Base-by-base conservation (phyloP, 2,797 vertebrate genomes). In the Lithobates sylvaticus region DNA sequence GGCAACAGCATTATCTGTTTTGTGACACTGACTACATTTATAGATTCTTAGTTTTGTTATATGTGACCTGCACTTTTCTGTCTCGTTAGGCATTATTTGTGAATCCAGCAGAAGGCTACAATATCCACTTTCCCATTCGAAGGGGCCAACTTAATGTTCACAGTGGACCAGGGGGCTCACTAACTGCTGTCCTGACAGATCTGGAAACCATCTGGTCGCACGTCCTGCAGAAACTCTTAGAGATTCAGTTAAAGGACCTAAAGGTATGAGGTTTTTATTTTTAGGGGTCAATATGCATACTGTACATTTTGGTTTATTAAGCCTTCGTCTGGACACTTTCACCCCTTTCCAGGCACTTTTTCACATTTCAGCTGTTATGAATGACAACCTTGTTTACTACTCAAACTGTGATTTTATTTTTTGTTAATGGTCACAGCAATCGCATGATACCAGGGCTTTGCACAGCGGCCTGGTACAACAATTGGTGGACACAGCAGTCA, bases 201-300 rank as follows among this genome's bases (percentile, higher is more conserved):
- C 95, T 99, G 50, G 97, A 99, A 93, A 93, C 95, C 0, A 98
- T 99, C 92, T 99, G 98, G 98, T 96, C 96, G 84, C 91, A 98
- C 32, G 93, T 96, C 73, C 95, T 99, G 91, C 97, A 99, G 87
- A 99, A 98, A 70, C 96, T 97, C 16, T 93, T 99, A 88, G 98
- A 99, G 92, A 98, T 99, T 88, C 96, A 97, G 1, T 88, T 98
- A 76, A 98, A 97, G 94, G 98, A 99, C 92, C 91, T 99, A 29
- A 99, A 99, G 97, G 98, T 99, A 88, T 91, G 92, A 21, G 39
- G 39, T 39, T 39, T 39, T 39, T 10, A 39, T 39, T 39, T 39
- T 39, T 39, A 39, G 39, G 8, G 6, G 9, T 39, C 9, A 9
- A 39, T 39, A 36, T 36, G 34, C 34, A 36, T 36, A 36, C 34